These are phyloP conservation scores for Propithecus deckenii DNA, from an alignment of 2,797 vertebrate genomes.

Conservation along the genomic window DNA sequence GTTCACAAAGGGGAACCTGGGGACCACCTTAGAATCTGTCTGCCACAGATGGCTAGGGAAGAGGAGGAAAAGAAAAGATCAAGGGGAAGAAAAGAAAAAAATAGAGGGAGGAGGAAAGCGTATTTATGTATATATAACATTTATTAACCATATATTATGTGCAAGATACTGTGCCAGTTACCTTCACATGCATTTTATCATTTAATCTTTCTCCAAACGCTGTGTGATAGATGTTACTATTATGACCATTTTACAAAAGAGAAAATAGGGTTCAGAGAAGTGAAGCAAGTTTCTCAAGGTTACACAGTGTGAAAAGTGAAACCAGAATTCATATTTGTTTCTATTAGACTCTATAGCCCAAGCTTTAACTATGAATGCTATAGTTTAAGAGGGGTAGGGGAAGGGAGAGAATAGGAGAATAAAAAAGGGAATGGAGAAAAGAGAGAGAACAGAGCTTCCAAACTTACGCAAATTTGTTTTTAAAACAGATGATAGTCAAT, in stretches of 20 bases:
- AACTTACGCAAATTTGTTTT: slow-evolving; percentile 28
- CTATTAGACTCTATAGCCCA: background rate
- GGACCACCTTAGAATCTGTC: background rate
- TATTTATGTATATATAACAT: background rate
- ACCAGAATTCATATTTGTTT: background rate
- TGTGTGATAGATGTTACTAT: background rate
- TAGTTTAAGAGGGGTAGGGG: background rate
- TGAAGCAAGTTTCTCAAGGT: background rate
- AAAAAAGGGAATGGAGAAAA: background rate
- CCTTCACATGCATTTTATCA: background rate
- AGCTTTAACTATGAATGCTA: background rate
- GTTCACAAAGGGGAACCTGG: background rate
- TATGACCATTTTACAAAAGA: background rate
- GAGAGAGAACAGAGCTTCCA: background rate
- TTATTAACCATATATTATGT: background rate
- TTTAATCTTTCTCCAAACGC: background rate
- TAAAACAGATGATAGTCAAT: background rate
- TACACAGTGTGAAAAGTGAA: background rate
- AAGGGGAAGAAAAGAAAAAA: background rate
- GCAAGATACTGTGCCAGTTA: background rate
- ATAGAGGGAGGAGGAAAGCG: background rate
- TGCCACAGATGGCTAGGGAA: background rate
- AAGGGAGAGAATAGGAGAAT: background rate
- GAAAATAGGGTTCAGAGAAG: slow-evolving; percentile 14
- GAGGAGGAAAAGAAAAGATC: background rate